phyloP scores from a whole-genome alignment of 2,797 vertebrate genomes.

The Oreochromis grahami region DNA sequence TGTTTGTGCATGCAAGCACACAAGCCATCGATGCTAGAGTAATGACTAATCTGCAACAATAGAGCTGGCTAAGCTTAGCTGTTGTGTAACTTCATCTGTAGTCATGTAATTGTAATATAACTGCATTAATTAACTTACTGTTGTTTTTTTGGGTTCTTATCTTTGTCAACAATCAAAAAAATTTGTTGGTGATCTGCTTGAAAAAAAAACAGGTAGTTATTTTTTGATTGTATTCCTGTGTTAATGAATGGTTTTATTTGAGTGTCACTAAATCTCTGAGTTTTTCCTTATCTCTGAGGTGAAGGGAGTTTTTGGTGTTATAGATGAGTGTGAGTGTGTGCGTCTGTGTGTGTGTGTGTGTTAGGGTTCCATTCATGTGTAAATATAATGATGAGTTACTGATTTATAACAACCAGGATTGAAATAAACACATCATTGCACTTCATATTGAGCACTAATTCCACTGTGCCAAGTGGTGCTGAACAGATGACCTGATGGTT shows the following conservation, averaged over 20 bases:
- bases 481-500: not conserved
- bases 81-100: not conserved
- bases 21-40: not conserved
- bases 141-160: not conserved
- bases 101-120: not conserved
- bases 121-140: not conserved
- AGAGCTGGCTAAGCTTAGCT: not conserved
- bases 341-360: not conserved
- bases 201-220: not conserved
- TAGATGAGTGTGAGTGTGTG: not conserved
- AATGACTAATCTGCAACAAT: not conserved
- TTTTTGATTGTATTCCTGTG: not conserved
- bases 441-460: slow-evolving; percentile 17
- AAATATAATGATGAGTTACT: slow-evolving; percentile 37
- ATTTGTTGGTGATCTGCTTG: not conserved
- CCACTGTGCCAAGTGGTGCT: not conserved
- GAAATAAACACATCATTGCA: slow-evolving; percentile 22
- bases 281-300: not conserved
- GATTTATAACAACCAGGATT: slow-evolving; percentile 23
- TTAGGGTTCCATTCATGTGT: slow-evolving; percentile 26
- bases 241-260: not conserved
- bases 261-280: not conserved
- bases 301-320: not conserved
- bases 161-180: not conserved
- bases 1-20: not conserved